Base-by-base conservation (phyloP, 2,888 invertebrate species). In the Agrenia bidenticulata region DNA sequence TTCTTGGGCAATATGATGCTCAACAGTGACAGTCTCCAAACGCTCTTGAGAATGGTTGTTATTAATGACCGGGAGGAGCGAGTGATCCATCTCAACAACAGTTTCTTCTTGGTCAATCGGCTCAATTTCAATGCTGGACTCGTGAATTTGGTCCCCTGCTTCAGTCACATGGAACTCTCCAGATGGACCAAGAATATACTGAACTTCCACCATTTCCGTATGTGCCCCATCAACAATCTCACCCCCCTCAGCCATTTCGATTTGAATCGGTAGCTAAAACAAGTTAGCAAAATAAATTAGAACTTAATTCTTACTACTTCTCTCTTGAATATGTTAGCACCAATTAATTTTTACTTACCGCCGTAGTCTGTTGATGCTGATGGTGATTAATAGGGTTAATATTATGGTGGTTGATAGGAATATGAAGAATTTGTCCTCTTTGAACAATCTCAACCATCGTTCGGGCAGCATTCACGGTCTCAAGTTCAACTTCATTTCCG, bases 161-260 rank as follows among this genome's bases (percentile, higher is more conserved):
- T 32, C 9, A 5, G 5, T n/a, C 5, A 45, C 45, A 45, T 45
- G 5, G 23, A 61, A 50, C 15, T 61, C 26, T 26, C 51, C 60
- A 2, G 39, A 27, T 13, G 60, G 51, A 17, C 39, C 51, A 15
- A 61, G 27, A 15, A 61, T 61, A 37, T 61, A 61, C 39, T 61
- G 60, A n/a, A 61, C 60, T 24, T 61, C 60, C 19, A 61, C 60
- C 24, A 51, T 19, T 7, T 24, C 24, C 24, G 21, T 7, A 15
- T 24, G 23, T 15, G 24, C 2, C 7, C 51, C 51, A 7, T 51
- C 23, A 4, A 23, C 51, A 7, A 51, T 19, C 9, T 19, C 51
- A 15, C 23, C 5, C 2, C 24, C 21, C 7, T 51, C 5, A 23
- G 51, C 23, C 19, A 45, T 19, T 15, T 45, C 9, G 15, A 45